Percentiles rank a stretch among this genome's conserved stretches.
These are phyloP conservation scores for Proterorhinus semilunaris DNA, from an alignment of 2,113 vertebrate species.

Conservation along the genomic window DNA sequence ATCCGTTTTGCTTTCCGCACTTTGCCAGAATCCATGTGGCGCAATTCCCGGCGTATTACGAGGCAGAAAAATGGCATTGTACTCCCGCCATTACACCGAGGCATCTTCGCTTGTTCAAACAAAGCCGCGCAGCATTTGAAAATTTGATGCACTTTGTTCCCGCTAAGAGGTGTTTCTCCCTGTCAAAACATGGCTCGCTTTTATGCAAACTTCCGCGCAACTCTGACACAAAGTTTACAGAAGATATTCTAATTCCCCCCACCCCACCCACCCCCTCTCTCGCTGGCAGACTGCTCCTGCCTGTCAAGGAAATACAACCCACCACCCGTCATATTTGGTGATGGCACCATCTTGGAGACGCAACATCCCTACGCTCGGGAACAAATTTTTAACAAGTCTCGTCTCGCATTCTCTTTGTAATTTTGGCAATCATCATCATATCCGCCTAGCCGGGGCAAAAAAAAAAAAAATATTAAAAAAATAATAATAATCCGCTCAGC, in stretches of 20 bases:
- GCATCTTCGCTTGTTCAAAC: not conserved
- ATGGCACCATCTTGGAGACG: constrained; percentile 20
- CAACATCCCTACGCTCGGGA: constrained; percentile 18
- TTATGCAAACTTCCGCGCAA: constrained; percentile 10
- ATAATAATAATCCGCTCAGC: constrained; percentile 18
- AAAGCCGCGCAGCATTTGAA: constrained; percentile 35
- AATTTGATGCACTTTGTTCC: constrained; percentile 32
- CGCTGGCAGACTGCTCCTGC: constrained; percentile 27
- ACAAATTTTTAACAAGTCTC: constrained; percentile 15
- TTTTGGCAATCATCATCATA: constrained; percentile 32
- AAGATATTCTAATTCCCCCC: too few species aligned
- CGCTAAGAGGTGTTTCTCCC: constrained; percentile 8
- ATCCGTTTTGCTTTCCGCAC: not conserved
- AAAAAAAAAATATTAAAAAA: not conserved
- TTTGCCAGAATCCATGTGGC: not conserved
- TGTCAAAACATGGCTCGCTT: constrained; percentile 22
- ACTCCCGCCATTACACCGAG: not conserved
- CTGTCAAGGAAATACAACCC: constrained; percentile 23
- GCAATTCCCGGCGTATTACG: not conserved
- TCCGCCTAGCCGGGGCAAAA: constrained; percentile 25
- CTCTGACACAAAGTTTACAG: constrained; percentile 2
- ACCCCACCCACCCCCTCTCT: not conserved
- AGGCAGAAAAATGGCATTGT: not conserved
- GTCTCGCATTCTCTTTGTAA: constrained; percentile 35
- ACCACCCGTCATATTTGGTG: constrained; percentile 19